Conservation (phyloP, 2,888 invertebrate genomes). For the Morpho helenor region DNA sequence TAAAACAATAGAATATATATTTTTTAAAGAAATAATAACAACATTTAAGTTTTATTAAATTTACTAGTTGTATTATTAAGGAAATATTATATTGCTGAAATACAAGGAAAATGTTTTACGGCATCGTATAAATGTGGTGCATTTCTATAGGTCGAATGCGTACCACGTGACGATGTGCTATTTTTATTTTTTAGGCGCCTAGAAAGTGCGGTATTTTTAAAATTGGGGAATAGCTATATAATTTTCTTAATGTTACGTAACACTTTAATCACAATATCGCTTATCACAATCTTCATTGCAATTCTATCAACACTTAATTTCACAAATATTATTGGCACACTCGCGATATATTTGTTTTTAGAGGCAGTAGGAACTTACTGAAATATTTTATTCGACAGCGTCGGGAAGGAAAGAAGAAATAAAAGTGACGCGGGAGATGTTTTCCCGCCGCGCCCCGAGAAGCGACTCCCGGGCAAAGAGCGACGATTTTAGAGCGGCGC, state of each 20-base stretch:
- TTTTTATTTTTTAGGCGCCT: slow-evolving; percentile 71
- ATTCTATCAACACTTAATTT: slow-evolving; percentile 51
- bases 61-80: slow-evolving; percentile 1
- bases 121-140: slow-evolving; percentile 70
- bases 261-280: slow-evolving; percentile 68
- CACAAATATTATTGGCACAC: slow-evolving; percentile 55
- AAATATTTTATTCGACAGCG: slow-evolving; percentile 73
- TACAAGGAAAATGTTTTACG: slow-evolving; percentile 38
- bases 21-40: slow-evolving; percentile 13
- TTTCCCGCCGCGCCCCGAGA: slow-evolving; percentile 79
- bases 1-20: slow-evolving; percentile 7
- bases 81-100: slow-evolving; percentile 1
- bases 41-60: slow-evolving; percentile 8
- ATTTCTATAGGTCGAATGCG: slow-evolving; percentile 66
- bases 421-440: slow-evolving; percentile 79
- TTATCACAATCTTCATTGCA: slow-evolving; percentile 50
- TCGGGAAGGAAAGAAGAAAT: slow-evolving; percentile 79
- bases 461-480: slow-evolving; percentile 79
- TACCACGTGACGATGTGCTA: slow-evolving; percentile 75
- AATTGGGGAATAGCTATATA: slow-evolving; percentile 54
- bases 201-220: slow-evolving; percentile 80
- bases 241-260: slow-evolving; percentile 66
- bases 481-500: slow-evolving; percentile 80
- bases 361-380: slow-evolving; percentile 62
- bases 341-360: slow-evolving; percentile 53